Evolutionary conservation across 2,113 vertebrate species (phyloP).

Genomic region (Vanacampus margaritifer): DNA sequence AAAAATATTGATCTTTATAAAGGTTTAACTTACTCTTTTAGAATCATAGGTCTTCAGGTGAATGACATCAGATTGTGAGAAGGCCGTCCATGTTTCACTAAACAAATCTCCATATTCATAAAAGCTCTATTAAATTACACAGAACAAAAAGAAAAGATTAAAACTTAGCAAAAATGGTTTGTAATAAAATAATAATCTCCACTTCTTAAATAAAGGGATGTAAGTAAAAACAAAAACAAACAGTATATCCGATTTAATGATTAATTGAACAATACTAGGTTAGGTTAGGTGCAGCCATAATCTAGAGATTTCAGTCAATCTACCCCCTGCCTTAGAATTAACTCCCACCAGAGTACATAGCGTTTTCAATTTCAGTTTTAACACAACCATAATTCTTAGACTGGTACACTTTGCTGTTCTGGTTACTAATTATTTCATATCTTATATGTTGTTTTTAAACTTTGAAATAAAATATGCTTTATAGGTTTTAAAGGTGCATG

Average conservation of each 20-base stretch:
- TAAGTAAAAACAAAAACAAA: too few species aligned
- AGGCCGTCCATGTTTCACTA: constrained; percentile 88
- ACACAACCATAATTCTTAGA: too few species aligned
- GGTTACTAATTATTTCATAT: not conserved
- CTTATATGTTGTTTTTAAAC: too few species aligned
- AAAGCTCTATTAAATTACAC: constrained; percentile 75
- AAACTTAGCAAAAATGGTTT: not conserved
- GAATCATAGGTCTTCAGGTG: constrained; percentile 90
- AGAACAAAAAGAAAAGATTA: not conserved
- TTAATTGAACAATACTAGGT: too few species aligned
- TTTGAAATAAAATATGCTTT: not conserved
- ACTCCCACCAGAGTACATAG: too few species aligned
- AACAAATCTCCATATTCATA: constrained; percentile 95
- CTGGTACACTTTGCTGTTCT: not conserved
- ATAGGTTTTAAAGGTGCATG: not conserved
- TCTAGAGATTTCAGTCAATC: too few species aligned
- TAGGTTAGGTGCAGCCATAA: too few species aligned
- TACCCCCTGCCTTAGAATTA: too few species aligned
- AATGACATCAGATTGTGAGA: constrained; percentile 84
- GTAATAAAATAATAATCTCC: too few species aligned
- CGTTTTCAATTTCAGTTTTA: too few species aligned
- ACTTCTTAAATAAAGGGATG: too few species aligned
- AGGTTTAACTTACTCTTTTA: constrained; percentile 79
- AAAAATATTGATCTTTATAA: not conserved
- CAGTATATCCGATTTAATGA: too few species aligned